Evolutionary conservation across 2,797 vertebrate species (phyloP), one percentile per base, ranked within the genome.

Genomic region (Siniperca scherzeri): DNA sequence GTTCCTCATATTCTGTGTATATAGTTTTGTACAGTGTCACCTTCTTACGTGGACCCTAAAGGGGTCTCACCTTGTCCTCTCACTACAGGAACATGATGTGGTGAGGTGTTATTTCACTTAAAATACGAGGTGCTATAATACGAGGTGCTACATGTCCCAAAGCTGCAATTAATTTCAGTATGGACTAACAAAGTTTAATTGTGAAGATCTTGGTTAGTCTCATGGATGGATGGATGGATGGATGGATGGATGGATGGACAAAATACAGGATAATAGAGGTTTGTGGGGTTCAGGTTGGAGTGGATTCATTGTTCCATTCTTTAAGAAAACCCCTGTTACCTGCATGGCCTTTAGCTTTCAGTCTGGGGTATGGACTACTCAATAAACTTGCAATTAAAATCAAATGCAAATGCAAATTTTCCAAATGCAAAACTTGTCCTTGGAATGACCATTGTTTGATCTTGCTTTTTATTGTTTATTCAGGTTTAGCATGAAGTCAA

Each of bases 391-490:
- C 60, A 27, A 33, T 21, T 27, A 2, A 27, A 27, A 27, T 27
- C 27, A 27, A 27, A 27, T 27, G 27, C 30, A 36, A 56, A 60
- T 64, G 16, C 40, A 62, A 17, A 11, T 74, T 57, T 57, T n/a
- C 42, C 21, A 13, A 56, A 77, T 66, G 46, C 40, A 60, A 56
- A 78, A 46, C 25, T 21, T 60, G 11, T 38, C 27, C 25, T 65
- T 80, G 25, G 19, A 78, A 53, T 59, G 17, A 70, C 27, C 16
- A 60, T 6, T 65, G 55, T 79, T 87, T 80, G 64, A 70, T 30
- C 25, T 61, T 21, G 33, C 36, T 64, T 70, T 73, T 84, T 71
- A 82, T 81, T 22, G 74, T 86, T 83, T 85, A 85, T 83, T 85
- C 74, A 68, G 36, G 44, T 83, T 81, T 38, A 50, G 68, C 68